phyloP scores from a whole-genome alignment of 2,888 invertebrate species.

The Tetragnatha montana region DNA sequence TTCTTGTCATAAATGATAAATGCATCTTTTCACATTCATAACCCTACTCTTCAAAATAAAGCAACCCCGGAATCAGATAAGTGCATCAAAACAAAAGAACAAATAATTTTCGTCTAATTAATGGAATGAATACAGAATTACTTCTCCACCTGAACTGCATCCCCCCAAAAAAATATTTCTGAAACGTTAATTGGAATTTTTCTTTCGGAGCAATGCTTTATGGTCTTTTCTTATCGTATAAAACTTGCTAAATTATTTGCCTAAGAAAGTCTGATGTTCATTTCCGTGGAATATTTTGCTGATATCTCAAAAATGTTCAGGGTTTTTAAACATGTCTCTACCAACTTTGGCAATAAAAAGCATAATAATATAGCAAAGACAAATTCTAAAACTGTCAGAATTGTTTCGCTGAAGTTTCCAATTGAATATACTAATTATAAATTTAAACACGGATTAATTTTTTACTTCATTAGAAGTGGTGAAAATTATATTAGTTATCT shows the following conservation, averaged over 20 bases:
- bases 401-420: too few species aligned
- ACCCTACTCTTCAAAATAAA: background rate
- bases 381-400: too few species aligned
- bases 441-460: too few species aligned
- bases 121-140: background rate
- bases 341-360: too few species aligned
- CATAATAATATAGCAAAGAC: too few species aligned
- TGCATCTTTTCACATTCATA: too few species aligned
- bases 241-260: background rate
- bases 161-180: background rate
- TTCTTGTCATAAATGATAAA: too few species aligned
- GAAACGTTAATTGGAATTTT: background rate
- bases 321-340: background rate
- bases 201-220: background rate
- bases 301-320: background rate
- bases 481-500: too few species aligned
- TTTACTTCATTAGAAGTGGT: too few species aligned
- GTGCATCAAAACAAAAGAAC: background rate
- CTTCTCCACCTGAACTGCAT: background rate
- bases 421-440: too few species aligned
- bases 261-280: background rate
- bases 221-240: background rate
- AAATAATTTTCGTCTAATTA: background rate
- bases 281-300: background rate
- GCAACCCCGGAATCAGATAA: background rate